These are phyloP conservation scores for Pollimyrus isidori DNA, from an alignment of 2,113 vertebrate genomes.

Conservation along the genomic window DNA sequence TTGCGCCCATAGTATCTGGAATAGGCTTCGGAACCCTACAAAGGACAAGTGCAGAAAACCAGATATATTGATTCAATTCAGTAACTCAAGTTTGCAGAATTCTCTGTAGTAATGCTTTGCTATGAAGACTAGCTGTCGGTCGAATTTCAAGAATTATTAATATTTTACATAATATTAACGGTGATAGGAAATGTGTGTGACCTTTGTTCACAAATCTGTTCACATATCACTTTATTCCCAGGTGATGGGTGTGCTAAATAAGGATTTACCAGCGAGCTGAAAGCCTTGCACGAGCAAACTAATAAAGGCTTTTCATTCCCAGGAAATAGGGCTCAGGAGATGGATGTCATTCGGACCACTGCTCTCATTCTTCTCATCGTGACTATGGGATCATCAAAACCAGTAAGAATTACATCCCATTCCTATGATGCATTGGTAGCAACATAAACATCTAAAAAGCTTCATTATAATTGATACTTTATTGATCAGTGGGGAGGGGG, in stretches of 20 bases:
- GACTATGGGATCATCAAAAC: conserved; percentile 36
- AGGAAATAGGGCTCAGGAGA: conserved; percentile 17
- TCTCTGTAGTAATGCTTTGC: background rate
- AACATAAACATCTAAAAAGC: background rate
- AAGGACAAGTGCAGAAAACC: background rate
- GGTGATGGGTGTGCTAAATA: background rate
- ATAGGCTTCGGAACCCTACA: background rate
- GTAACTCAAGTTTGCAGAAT: background rate
- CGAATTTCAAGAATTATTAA: background rate
- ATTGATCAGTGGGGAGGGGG: too few species aligned
- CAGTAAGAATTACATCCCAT: conserved; percentile 37
- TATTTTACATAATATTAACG: background rate
- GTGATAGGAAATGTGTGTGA: background rate
- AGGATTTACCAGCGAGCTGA: background rate
- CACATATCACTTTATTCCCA: background rate
- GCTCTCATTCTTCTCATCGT: conserved; percentile 33
- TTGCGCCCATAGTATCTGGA: background rate
- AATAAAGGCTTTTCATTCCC: conserved; percentile 19
- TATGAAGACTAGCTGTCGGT: background rate
- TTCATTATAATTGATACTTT: background rate
- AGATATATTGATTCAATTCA: background rate
- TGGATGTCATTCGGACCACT: conserved; percentile 24
- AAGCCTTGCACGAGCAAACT: background rate
- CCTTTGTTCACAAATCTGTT: too few species aligned
- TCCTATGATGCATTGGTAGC: background rate